Conservation (phyloP, 2,888 invertebrate species). For the Hypsopygia costalis region DNA sequence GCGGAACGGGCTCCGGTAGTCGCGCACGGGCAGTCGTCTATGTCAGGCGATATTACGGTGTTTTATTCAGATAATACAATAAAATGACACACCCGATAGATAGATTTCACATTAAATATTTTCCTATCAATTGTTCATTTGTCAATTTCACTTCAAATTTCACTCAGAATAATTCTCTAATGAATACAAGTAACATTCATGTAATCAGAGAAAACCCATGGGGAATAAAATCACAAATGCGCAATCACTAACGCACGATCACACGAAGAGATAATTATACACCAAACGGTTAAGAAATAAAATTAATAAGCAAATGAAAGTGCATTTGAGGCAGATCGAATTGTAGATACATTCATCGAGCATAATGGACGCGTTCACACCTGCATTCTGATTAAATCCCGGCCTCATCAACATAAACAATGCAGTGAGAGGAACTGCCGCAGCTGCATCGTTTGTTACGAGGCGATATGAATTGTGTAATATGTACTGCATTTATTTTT, state of each 20-base stretch:
- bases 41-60: constrained; percentile 33
- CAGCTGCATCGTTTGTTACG: not conserved
- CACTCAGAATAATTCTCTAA: not conserved
- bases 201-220: constrained; percentile 5
- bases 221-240: not conserved
- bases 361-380: constrained; percentile 31
- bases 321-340: not conserved
- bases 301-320: constrained; percentile 1
- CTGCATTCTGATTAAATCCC: constrained; percentile 37
- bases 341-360: constrained; percentile 15
- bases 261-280: too few relatives aligned
- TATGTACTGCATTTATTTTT: too few relatives aligned
- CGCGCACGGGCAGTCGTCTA: constrained; percentile 41
- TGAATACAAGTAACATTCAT: too few relatives aligned
- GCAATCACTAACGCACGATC: too few relatives aligned
- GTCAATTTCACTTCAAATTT: not conserved
- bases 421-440: constrained; percentile 10
- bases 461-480: not conserved
- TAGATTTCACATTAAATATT: constrained; percentile 14
- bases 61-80: constrained; percentile 22
- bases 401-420: constrained; percentile 35
- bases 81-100: constrained; percentile 14
- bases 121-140: constrained; percentile 12
- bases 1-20: constrained; percentile 53
- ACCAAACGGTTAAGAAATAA: constrained; percentile 1